These are phyloP conservation scores for Micoletzkya japonica DNA, from an alignment of 2,888 invertebrate genomes.

Conservation along the genomic window DNA sequence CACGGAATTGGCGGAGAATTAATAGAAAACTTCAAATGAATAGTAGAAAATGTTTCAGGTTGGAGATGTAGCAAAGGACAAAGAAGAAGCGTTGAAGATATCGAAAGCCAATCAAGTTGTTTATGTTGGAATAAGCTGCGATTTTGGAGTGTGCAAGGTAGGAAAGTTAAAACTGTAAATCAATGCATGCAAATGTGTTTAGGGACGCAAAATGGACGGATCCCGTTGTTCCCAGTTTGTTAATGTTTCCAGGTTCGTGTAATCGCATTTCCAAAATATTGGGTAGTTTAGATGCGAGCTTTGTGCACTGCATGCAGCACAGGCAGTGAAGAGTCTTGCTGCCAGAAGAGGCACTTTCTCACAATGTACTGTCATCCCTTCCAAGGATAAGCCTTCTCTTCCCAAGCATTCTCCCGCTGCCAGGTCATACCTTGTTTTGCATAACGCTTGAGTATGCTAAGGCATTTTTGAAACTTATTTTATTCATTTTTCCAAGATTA, in stretches of 20 bases:
- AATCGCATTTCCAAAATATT: not conserved
- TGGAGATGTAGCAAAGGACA: not conserved
- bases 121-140: slow-evolving; percentile 54
- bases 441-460: too few relatives aligned
- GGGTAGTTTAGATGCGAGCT: slow-evolving; percentile 35
- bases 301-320: slow-evolving; percentile 50
- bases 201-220: slow-evolving; percentile 46
- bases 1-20: too few relatives aligned
- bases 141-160: slow-evolving; percentile 55
- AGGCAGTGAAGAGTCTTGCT: slow-evolving; percentile 2
- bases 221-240: slow-evolving; percentile 51
- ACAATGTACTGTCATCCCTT: not conserved
- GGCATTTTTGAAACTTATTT: not conserved
- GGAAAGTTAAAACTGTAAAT: slow-evolving; percentile 1
- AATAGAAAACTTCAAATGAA: not conserved
- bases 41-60: not conserved
- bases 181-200: not conserved
- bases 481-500: not conserved
- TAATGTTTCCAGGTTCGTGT: slow-evolving; percentile 40
- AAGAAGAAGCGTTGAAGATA: slow-evolving; percentile 46
- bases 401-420: too few relatives aligned
- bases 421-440: too few relatives aligned
- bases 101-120: slow-evolving; percentile 52
- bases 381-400: too few relatives aligned
- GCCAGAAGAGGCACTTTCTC: slow-evolving; percentile 22